A percentile compares a stretch with the other conserved stretches of the same genome.
Conservation (phyloP, 1,140 invertebrate genomes). For the Leptinotarsa lineolata region DNA sequence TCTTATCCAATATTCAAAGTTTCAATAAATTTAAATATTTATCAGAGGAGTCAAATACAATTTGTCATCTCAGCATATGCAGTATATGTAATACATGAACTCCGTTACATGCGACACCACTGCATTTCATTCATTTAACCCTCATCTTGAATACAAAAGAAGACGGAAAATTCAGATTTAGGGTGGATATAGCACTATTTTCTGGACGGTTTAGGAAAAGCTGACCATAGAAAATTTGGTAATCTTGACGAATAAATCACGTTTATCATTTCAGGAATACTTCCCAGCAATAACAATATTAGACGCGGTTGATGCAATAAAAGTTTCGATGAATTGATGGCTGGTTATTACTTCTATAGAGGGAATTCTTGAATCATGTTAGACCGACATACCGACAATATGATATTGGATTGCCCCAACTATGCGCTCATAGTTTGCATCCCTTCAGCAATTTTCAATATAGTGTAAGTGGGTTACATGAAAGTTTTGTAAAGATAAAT, state of each 20-base stretch:
- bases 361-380: not conserved
- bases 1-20: too few species aligned
- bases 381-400: too few species aligned
- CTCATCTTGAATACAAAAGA: conserved; percentile 26
- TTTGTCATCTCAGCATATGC: too few species aligned
- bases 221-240: conserved; percentile 28
- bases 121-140: conserved; percentile 25
- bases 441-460: too few species aligned
- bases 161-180: conserved; percentile 28
- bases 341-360: not conserved
- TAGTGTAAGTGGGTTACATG: too few species aligned
- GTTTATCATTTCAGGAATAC: conserved; percentile 21
- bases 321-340: conserved; percentile 9
- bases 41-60: too few species aligned
- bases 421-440: too few species aligned
- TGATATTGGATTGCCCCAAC: too few species aligned
- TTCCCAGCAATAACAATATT: conserved; percentile 20
- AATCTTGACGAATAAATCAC: conserved; percentile 25
- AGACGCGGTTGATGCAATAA: conserved; percentile 27
- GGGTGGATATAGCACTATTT: conserved; percentile 28
- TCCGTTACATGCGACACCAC: not conserved
- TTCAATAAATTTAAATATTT: too few species aligned
- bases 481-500: too few species aligned
- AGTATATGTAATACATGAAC: not conserved
- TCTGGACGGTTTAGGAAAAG: conserved; percentile 26